A percentile compares a stretch with the other conserved stretches of the same genome.
These are phyloP conservation scores for Lophura nycthemera DNA, from an alignment of 2,113 vertebrate species.

Conservation along the genomic window DNA sequence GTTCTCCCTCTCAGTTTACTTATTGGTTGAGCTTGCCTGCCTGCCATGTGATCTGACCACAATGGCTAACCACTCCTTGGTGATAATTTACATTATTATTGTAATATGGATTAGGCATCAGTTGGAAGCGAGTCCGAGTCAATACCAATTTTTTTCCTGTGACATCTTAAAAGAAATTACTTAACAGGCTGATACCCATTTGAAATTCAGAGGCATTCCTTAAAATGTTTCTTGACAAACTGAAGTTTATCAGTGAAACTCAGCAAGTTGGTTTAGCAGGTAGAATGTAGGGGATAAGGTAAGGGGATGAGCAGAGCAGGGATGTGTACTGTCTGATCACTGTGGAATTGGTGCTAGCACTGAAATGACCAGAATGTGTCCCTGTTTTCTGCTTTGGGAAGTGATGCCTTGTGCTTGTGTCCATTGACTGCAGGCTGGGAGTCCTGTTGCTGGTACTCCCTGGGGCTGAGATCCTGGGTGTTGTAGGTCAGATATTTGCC, in stretches of 20 bases:
- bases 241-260: background rate
- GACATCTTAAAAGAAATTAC: slow-evolving; percentile 36
- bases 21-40: slow-evolving; percentile 13
- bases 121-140: background rate
- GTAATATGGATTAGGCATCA: slow-evolving; percentile 59
- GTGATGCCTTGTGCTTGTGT: background rate
- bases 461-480: background rate
- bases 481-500: background rate
- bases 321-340: background rate
- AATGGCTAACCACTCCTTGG: background rate
- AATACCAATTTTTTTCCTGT: slow-evolving; percentile 21
- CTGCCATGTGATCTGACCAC: slow-evolving; percentile 45
- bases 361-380: background rate
- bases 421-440: background rate
- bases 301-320: background rate
- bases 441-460: background rate
- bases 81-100: slow-evolving; percentile 60
- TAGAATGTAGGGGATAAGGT: background rate
- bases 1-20: background rate
- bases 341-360: background rate
- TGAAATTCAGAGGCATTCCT: background rate
- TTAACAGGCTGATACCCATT: background rate
- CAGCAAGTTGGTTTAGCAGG: background rate
- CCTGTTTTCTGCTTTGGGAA: background rate
- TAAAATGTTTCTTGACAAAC: background rate